Base-by-base conservation (phyloP, 2,888 invertebrate species). In the Tipula helvola region DNA sequence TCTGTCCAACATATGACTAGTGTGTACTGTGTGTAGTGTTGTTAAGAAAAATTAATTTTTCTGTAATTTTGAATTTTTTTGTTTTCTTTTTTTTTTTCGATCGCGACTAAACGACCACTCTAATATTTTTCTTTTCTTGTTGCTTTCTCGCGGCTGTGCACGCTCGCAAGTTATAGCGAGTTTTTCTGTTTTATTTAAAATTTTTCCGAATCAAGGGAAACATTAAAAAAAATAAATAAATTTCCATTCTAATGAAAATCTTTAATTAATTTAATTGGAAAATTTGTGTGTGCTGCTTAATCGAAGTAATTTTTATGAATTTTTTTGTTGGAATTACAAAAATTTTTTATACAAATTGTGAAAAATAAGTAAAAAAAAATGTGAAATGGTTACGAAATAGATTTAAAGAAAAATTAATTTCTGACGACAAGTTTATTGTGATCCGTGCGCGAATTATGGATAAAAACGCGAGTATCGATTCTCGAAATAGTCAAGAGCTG, bases 401-500 rank as follows among this genome's bases (percentile, higher is more conserved):
- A 71, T 10, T 57, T 57, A 16, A 52, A 71, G 71, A 10, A 71
- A 71, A 71, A 71, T 28, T 71, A 71, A 28, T 18, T 71, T 71
- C 10, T 12, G 71, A 12, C 71, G 71, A 71, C 28, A 28, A 28
- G 28, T 71, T 71, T 71, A 71, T 71, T 71, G 71, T 71, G 71
- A 71, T 28, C 71, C 28, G 28, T 5, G 71, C 28, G 7, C 71
- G 71, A 10, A 71, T 71, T 71, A 71, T 71, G 71, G 71, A 71
- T 71, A 71, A 28, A 10, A 71, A 71, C 71, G 28, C 10, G 28
- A 1, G 71, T 28, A 28, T 28, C 10, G 71, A 71, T 71, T 28
- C 3, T 71, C 71, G 10, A 71, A 71, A 71, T 28, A 71, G 10
- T 28, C 41, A 39, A 16, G 92, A 92, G 88, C 88, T 92, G 57